These are phyloP conservation scores for Lithobates pipiens DNA, from an alignment of 2,797 vertebrate genomes.

Conservation along the genomic window DNA sequence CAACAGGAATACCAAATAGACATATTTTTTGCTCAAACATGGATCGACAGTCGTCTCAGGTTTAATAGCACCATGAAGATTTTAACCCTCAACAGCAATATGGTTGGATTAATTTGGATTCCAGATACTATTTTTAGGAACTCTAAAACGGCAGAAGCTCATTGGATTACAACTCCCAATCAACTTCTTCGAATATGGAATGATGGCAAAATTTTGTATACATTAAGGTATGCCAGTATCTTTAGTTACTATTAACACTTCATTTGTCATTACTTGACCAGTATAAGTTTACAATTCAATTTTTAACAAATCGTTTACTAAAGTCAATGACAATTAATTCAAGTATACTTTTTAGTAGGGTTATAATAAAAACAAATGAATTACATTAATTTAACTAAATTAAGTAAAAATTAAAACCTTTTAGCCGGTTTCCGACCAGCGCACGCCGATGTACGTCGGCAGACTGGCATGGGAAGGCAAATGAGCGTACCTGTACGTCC, in stretches of 20 bases:
- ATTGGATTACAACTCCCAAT: constrained; percentile 77
- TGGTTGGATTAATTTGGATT: constrained; percentile 80
- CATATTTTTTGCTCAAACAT: constrained; percentile 79
- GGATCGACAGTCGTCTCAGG: constrained; percentile 79
- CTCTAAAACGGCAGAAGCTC: constrained; percentile 75
- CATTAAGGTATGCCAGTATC: constrained; percentile 71
- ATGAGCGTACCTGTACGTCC: no score
- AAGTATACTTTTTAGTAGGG: no score
- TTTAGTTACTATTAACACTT: neutral
- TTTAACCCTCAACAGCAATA: constrained; percentile 76
- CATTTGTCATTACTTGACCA: neutral
- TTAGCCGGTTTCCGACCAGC: no score
- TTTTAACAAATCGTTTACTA: no score
- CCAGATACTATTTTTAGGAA: constrained; percentile 79
- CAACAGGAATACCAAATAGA: constrained; percentile 80
- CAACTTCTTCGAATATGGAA: constrained; percentile 80
- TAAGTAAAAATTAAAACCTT: no score
- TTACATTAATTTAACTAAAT: no score
- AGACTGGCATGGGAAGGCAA: no score
- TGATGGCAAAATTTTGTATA: constrained; percentile 80
- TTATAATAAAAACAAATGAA: no score
- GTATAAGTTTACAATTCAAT: neutral
- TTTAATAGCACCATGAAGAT: constrained; percentile 78
- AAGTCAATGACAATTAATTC: no score
- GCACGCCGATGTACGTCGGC: no score